Percentiles rank a stretch among this genome's conserved stretches.
Conservation (phyloP, 2,113 vertebrate species). For the Paramormyrops kingsleyae region DNA sequence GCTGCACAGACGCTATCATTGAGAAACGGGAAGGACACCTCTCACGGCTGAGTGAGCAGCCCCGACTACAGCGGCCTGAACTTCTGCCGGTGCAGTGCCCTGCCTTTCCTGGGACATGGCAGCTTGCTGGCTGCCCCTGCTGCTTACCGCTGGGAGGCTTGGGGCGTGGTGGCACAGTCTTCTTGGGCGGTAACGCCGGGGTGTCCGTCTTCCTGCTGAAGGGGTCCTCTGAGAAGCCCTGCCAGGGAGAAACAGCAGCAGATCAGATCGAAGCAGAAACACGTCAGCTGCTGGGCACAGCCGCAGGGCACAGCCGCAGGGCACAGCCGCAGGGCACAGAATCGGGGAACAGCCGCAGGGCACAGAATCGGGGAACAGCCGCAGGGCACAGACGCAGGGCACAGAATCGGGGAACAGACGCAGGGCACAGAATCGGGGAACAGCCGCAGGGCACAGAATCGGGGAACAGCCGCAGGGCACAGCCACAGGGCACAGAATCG, state of each 20-base stretch:
- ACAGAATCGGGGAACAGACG: too few relatives aligned
- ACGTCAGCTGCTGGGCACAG: conserved; percentile 25
- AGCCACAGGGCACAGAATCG: too few relatives aligned
- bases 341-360: too few relatives aligned
- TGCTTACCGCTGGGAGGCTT: conserved; percentile 91
- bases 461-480: too few relatives aligned
- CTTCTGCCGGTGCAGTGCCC: not conserved
- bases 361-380: too few relatives aligned
- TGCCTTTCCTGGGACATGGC: too few relatives aligned
- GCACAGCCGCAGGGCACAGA: too few relatives aligned
- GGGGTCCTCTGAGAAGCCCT: conserved; percentile 81
- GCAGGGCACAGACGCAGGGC: too few relatives aligned
- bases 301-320: too few relatives aligned
- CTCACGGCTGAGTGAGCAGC: not conserved
- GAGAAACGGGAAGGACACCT: not conserved
- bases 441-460: too few relatives aligned
- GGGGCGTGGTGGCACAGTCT: conserved; percentile 82
- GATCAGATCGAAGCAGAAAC: conserved; percentile 57
- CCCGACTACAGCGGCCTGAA: too few relatives aligned
- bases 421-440: too few relatives aligned
- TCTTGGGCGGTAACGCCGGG: conserved; percentile 90
- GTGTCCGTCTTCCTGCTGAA: conserved; percentile 86
- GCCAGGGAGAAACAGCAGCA: conserved; percentile 54
- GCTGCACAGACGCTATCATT: not conserved
- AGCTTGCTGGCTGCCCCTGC: not conserved